phyloP scores from a whole-genome alignment of 2,113 vertebrate genomes.

The Antennarius striatus region DNA sequence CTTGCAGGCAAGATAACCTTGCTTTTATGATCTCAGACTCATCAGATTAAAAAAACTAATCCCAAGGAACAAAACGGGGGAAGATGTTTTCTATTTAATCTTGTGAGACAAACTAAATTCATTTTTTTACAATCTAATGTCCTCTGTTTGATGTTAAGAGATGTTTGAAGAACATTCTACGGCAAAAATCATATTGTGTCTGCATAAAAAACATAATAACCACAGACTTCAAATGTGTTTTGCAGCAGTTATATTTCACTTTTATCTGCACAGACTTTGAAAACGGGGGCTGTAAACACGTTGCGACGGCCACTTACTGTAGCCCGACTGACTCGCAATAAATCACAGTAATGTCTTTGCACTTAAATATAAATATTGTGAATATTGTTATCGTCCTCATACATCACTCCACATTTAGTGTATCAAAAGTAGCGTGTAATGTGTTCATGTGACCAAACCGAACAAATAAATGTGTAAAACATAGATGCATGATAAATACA shows the following conservation, averaged over 20 bases:
- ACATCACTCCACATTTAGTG: too few relatives aligned
- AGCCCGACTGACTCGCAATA: background rate
- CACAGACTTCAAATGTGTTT: constrained; percentile 5
- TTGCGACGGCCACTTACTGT: background rate
- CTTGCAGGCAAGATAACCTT: constrained; percentile 20
- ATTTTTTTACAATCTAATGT: constrained; percentile 9
- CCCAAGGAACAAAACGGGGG: background rate
- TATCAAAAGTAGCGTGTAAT: too few relatives aligned
- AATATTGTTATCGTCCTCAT: too few relatives aligned
- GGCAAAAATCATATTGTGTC: constrained; percentile 20
- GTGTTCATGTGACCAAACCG: too few relatives aligned
- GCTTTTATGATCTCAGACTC: constrained; percentile 35
- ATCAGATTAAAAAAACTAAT: constrained; percentile 41
- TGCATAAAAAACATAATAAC: background rate
- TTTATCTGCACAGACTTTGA: background rate
- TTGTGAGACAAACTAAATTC: constrained; percentile 5
- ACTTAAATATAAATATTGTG: too few relatives aligned
- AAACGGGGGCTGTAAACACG: background rate
- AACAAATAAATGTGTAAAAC: too few relatives aligned
- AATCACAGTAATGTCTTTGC: background rate
- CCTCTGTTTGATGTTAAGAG: background rate
- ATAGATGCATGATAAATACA: too few relatives aligned
- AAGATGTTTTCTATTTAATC: constrained; percentile 9
- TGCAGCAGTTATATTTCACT: background rate
- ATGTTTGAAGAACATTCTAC: constrained; percentile 17